Base-by-base conservation (phyloP, 2,113 vertebrate genomes). In the Periophthalmodon schlosseri region DNA sequence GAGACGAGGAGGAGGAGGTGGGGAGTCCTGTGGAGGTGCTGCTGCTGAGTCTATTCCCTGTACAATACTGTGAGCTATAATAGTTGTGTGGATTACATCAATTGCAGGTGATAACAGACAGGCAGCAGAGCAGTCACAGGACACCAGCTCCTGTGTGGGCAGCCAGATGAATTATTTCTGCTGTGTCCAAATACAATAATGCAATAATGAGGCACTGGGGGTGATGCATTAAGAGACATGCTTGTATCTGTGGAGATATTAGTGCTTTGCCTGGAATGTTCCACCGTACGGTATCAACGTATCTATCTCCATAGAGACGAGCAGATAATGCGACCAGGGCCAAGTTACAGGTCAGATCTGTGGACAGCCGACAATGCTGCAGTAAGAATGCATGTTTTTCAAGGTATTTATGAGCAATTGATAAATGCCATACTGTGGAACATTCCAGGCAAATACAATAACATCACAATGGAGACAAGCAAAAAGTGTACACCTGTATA, bases 101-200 rank as follows among this genome's bases (percentile, higher is more conserved):
- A 94, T 95, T 92, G 94, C 91, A 91, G 93, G 94, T 94, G 95
- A 95, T 96, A 95, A 96, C 95, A 96, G 95, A 95, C 93, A 88
- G 88, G 93, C 92, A 90, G 87, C 86, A 91, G 89, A 94, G 86
- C 94, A 90, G 95, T 95, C 89, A 96, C 80, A 94, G 91, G 94
- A 96, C 90, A 96, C 95, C 93, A 91, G 78, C 91, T 78, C 91
- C 91, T 94, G 93, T 94, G 93, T 93, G 92, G 92, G 93, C 93
- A 91, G 93, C 92, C 91, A 82, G 95, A 96, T 96, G 87, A 96
- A 96, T 97, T 95, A 96, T 96, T 96, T 95, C 94, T 95, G 12
- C 12, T 92, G 84, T 92, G 87, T 88, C 82, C 24, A 84, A 86
- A 91, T 90, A 94, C 91, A 90, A 91, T 56, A 56, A 21, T 24